phyloP scores from a whole-genome alignment of 2,888 invertebrate genomes.

The Himalopsyche tibetana region DNA sequence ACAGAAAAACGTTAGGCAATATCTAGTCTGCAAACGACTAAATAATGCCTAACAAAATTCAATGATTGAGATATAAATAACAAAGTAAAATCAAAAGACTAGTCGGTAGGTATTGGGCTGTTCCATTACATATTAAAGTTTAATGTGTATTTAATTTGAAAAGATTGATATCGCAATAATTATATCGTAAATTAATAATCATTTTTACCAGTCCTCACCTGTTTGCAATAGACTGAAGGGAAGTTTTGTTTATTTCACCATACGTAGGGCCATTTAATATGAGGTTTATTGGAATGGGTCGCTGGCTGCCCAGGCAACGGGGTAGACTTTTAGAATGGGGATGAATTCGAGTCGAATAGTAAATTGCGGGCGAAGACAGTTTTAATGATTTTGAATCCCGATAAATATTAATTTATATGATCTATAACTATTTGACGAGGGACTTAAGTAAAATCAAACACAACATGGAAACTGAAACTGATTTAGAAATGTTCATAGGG shows the following conservation, averaged over 20 bases:
- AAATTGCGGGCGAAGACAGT: conserved; percentile 3
- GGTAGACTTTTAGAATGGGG: neutral
- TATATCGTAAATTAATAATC: no score
- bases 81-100: no score
- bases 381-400: conserved; percentile 34
- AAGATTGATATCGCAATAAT: no score
- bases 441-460: neutral
- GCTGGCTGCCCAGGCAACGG: conserved; percentile 37
- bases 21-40: no score
- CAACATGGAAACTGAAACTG: no score
- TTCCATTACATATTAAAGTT: no score
- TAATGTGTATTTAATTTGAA: no score
- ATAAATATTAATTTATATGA: conserved; percentile 19
- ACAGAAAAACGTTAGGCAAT: no score
- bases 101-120: no score
- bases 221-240: conserved; percentile 41
- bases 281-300: conserved; percentile 62
- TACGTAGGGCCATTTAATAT: conserved; percentile 64
- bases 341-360: conserved; percentile 40
- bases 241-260: conserved; percentile 62
- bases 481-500: no score
- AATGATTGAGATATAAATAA: no score
- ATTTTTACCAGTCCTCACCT: neutral
- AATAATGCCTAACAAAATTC: no score
- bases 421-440: conserved; percentile 3